Conservation (phyloP, 92 coral and sea anemone genomes). For the Zoanthus solanderi region DNA sequence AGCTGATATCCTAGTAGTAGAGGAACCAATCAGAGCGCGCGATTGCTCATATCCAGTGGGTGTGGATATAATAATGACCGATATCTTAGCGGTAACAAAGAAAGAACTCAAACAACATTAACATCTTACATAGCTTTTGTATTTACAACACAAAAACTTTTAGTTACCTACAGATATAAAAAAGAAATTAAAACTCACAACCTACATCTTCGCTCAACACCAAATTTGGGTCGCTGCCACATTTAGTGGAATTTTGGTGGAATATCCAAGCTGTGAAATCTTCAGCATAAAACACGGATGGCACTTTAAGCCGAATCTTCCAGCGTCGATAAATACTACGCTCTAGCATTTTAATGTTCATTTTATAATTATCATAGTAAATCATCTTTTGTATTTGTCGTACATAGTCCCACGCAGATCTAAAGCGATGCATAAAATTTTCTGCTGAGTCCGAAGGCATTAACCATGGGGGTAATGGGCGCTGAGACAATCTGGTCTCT, state of each 20-base stretch:
- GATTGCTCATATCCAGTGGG: too few relatives aligned
- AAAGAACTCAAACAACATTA: too few relatives aligned
- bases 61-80: too few relatives aligned
- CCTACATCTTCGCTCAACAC: conserved; percentile 78
- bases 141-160: too few relatives aligned
- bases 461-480: conserved; percentile 20
- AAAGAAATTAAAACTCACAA: not conserved
- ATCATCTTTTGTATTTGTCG: conserved; percentile 68
- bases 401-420: conserved; percentile 69
- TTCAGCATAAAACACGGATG: conserved; percentile 49
- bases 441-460: conserved; percentile 30
- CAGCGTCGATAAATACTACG: conserved; percentile 64
- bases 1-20: too few relatives aligned
- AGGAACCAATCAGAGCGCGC: too few relatives aligned
- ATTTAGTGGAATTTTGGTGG: conserved; percentile 84
- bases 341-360: conserved; percentile 53
- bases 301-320: conserved; percentile 67
- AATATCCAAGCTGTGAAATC: conserved; percentile 75
- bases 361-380: conserved; percentile 46
- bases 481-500: not conserved
- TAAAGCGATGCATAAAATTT: conserved; percentile 56
- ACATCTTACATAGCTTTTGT: too few relatives aligned
- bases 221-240: conserved; percentile 89
- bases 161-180: too few relatives aligned
- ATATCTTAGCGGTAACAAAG: too few relatives aligned